A percentile compares a stretch with the other conserved stretches of the same genome.
Evolutionary conservation across 2,797 vertebrate genomes (phyloP).

Genomic region (Squalus acanthias): DNA sequence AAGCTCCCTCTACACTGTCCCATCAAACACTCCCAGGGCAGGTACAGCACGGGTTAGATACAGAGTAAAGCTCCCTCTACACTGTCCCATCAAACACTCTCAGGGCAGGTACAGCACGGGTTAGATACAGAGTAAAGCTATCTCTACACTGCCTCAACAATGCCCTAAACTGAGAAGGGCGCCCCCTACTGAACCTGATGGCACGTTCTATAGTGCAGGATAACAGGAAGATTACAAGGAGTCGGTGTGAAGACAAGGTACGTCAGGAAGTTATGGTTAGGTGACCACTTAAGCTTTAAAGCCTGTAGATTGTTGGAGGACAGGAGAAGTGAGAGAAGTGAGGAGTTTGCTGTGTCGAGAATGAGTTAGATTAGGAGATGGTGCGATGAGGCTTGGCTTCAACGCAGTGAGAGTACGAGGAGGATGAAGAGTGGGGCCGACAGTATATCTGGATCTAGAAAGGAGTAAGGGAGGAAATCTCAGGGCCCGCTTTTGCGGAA

Average conservation of each 20-base stretch:
- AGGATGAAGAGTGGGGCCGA: neutral
- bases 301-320: neutral
- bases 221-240: neutral
- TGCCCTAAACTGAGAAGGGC: neutral
- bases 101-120: neutral
- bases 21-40: neutral
- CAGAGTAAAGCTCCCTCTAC: no score
- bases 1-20: no score
- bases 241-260: neutral
- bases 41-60: neutral
- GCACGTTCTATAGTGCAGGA: neutral
- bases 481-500: neutral
- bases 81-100: no score
- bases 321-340: neutral
- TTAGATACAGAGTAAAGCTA: neutral
- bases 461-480: neutral
- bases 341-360: neutral
- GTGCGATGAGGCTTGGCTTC: neutral
- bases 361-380: neutral
- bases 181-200: neutral
- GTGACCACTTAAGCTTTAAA: neutral
- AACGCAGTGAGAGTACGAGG: neutral
- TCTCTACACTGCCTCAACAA: neutral
- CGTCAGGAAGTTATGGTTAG: neutral
- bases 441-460: neutral